These are phyloP conservation scores for Bombus waltoni DNA, from an alignment of 1,140 invertebrate genomes.

Conservation along the genomic window DNA sequence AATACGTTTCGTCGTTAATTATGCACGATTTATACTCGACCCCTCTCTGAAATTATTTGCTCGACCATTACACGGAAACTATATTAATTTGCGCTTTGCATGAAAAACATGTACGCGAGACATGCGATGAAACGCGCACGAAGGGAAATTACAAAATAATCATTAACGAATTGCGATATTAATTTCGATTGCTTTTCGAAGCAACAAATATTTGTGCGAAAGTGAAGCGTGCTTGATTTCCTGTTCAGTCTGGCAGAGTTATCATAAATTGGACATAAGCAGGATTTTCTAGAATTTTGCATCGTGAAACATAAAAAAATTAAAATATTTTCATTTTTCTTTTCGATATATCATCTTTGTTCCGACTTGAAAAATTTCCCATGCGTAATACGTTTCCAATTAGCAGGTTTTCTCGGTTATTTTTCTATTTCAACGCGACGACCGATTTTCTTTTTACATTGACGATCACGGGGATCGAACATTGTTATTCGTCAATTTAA, in stretches of 20 bases:
- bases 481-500: not conserved
- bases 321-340: not conserved
- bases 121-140: not conserved
- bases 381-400: not conserved
- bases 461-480: not conserved
- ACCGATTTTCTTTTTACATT: no score
- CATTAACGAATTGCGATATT: conserved; percentile 18
- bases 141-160: conserved; percentile 26
- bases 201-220: conserved; percentile 8
- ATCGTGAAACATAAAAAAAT: not conserved
- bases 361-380: not conserved
- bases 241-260: not conserved
- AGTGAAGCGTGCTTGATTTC: not conserved
- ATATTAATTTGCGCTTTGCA: conserved; percentile 20
- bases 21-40: conserved; percentile 13
- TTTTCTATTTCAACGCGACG: not conserved
- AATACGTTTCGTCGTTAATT: conserved; percentile 52
- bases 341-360: not conserved
- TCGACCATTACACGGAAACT: not conserved
- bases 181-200: conserved; percentile 13
- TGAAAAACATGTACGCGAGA: not conserved
- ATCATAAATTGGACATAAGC: not conserved
- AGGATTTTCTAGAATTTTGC: not conserved
- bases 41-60: conserved; percentile 26
- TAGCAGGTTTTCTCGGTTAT: not conserved